These are phyloP conservation scores for Philopedon plagiatum DNA, from an alignment of 2,888 invertebrate species.

Conservation along the genomic window DNA sequence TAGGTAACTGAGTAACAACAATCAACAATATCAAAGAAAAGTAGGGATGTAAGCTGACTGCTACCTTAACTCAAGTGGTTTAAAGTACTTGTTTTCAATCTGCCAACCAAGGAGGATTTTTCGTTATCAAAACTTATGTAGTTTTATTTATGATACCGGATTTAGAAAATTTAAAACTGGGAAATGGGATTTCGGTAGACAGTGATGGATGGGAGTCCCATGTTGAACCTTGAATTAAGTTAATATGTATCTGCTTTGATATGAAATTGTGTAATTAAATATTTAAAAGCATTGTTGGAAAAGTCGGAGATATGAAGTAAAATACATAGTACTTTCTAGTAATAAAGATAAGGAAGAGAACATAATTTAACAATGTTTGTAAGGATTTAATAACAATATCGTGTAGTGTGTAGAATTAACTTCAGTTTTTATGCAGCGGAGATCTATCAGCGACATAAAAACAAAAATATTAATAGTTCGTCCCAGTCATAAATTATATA, in stretches of 20 bases:
- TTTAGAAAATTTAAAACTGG: conserved; percentile 5
- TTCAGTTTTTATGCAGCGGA: too few relatives aligned
- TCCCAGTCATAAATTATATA: too few relatives aligned
- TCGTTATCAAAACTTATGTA: neutral
- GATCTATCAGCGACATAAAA: too few relatives aligned
- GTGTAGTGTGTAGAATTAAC: too few relatives aligned
- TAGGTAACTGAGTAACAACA: too few relatives aligned
- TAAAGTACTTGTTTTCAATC: neutral
- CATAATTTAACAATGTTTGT: neutral
- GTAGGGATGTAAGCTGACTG: too few relatives aligned
- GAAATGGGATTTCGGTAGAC: conserved; percentile 1
- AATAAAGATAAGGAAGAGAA: neutral
- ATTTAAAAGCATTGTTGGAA: neutral
- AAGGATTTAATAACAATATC: too few relatives aligned
- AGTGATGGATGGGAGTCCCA: conserved; percentile 4
- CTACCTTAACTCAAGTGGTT: neutral
- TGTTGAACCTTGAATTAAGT: neutral
- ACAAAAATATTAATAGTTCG: too few relatives aligned
- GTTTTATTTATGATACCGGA: conserved; percentile 9
- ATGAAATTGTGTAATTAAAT: neutral
- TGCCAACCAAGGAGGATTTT: neutral
- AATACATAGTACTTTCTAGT: neutral
- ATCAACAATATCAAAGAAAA: too few relatives aligned
- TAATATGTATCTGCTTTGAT: neutral
- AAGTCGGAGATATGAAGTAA: neutral